Evolutionary conservation across 2,113 vertebrate species (phyloP).

Genomic region (Epinephelus lanceolatus): DNA sequence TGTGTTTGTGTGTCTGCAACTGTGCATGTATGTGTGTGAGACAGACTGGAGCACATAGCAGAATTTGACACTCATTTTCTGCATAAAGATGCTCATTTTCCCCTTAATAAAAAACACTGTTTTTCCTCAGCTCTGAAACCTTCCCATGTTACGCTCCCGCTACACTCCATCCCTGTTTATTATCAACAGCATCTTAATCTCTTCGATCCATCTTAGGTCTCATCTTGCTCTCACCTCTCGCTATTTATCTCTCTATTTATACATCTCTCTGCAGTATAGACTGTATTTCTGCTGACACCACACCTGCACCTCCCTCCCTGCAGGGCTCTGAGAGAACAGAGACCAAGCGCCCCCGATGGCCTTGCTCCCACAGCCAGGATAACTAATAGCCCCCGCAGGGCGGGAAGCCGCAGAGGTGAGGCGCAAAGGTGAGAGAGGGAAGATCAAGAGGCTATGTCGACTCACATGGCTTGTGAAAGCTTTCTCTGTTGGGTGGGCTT

Average conservation of each 20-base stretch:
- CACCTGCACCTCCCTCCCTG: constrained; percentile 52
- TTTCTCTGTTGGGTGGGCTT: constrained; percentile 47
- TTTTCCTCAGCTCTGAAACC: constrained; percentile 5
- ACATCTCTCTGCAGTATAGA: constrained; percentile 53
- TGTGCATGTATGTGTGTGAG: background rate
- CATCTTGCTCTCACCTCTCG: constrained; percentile 44
- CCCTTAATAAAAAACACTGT: constrained; percentile 20
- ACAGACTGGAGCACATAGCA: background rate
- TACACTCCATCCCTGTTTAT: constrained; percentile 27
- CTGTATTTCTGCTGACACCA: constrained; percentile 70
- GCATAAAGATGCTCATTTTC: background rate
- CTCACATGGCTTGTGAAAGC: constrained; percentile 33
- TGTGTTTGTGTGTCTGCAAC: constrained; percentile 17
- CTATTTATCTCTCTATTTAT: constrained; percentile 72
- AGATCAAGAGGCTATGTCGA: constrained; percentile 46
- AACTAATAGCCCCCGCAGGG: constrained; percentile 76
- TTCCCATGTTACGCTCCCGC: constrained; percentile 11
- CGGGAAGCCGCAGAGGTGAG: constrained; percentile 45
- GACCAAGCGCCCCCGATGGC: constrained; percentile 55
- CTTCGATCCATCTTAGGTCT: constrained; percentile 59
- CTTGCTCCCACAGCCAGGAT: constrained; percentile 59
- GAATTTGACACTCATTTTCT: background rate
- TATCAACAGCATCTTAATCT: constrained; percentile 70
- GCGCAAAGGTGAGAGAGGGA: constrained; percentile 41
- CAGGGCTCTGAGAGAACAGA: constrained; percentile 63